These are phyloP conservation scores for Premnoplex brunnescens DNA, from an alignment of 2,797 vertebrate genomes.

Conservation along the genomic window DNA sequence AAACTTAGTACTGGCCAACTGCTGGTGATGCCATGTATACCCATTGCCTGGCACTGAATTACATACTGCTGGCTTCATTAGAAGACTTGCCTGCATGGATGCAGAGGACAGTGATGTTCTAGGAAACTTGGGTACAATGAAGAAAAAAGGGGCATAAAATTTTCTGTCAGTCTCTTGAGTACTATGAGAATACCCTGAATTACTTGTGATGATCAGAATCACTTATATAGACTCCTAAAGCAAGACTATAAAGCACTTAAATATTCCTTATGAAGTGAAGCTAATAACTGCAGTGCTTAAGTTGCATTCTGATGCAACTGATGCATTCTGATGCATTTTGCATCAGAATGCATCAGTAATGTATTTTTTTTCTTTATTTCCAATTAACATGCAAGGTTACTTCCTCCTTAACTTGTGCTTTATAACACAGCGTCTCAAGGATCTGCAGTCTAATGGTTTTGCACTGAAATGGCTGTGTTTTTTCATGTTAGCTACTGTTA, in stretches of 20 bases:
- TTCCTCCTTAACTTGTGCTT: conserved; percentile 17
- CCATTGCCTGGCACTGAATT: background rate
- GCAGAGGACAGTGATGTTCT: background rate
- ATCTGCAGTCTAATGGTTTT: conserved; percentile 6
- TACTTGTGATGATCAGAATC: background rate
- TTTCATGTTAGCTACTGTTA: conserved; percentile 44
- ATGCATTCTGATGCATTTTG: background rate
- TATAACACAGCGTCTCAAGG: background rate
- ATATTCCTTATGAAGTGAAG: background rate
- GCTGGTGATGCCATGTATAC: background rate
- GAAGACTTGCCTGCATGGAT: background rate
- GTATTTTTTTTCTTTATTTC: conserved; percentile 14
- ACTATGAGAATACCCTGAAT: background rate
- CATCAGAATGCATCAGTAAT: background rate
- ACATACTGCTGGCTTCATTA: background rate
- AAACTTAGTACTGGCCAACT: background rate
- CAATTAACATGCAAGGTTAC: background rate
- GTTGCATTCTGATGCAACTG: background rate
- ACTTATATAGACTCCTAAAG: background rate
- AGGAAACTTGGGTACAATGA: background rate
- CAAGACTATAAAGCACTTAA: background rate
- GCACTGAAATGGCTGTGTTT: background rate
- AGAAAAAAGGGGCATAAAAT: background rate
- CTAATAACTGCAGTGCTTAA: background rate
- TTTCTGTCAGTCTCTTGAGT: background rate